Base-by-base conservation (phyloP, 2,888 invertebrate genomes). In the Noctua fimbriata region DNA sequence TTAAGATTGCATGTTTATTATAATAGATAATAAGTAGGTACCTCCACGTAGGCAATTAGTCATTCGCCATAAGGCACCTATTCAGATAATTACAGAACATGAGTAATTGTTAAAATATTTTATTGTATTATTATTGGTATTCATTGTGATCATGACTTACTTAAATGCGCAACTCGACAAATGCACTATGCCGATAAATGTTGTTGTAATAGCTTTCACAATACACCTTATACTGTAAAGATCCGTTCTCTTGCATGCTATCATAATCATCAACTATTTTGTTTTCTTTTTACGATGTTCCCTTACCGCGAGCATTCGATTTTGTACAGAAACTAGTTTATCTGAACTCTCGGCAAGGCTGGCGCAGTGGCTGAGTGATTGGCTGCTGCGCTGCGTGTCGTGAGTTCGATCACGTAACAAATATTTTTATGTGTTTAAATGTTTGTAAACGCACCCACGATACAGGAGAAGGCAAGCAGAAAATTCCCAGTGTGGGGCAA, bases 51-150 rank as follows among this genome's bases (percentile, higher is more conserved):
- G 7, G 36, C 36, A 41, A 81, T 82, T 82, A 81, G 49, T 80
- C 60, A 80, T 52, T 47, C 18, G 36, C n/a, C 41, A 49, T 49
- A 73, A 24, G 44, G 44, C 55, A 76, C 24, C 2, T 60, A 71
- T 47, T 55, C 6, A 55, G 63, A 63, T 55, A 70, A 49, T 36
- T 44, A 72, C 32, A 58, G 65, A 41, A 41, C 21, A 49, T 49
- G 77, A 82, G 77, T 66, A 66, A 82, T 81, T 41, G 58, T 76
- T 82, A 52, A 82, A 80, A 80, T 80, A 82, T 80, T 63, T 67
- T 55, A 69, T 55, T 55, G 76, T 66, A 81, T 47, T 72, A n/a
- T n/a, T n/a, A n/a, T n/a, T 66, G n/a, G 52, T 82, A 69, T 82
- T 63, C 67, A 69, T 81, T 76, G 69, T 73, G 79, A 83, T 83